These are phyloP conservation scores for Nomada ferruginata DNA, from an alignment of 2,888 invertebrate genomes.

Conservation along the genomic window DNA sequence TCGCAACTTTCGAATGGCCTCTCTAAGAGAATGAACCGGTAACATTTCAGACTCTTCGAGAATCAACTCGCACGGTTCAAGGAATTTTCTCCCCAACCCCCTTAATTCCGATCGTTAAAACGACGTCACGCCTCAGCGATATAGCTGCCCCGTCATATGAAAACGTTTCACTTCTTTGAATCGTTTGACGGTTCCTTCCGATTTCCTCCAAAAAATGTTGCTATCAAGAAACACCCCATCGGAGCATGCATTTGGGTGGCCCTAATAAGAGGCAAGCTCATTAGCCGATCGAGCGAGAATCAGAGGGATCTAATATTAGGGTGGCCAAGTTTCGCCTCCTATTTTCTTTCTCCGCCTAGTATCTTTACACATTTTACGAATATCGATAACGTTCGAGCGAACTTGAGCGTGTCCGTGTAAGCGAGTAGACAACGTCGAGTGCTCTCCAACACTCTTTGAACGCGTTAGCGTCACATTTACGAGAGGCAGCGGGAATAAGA, in stretches of 20 bases:
- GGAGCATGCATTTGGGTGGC: not conserved
- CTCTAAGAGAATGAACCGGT: too few species aligned
- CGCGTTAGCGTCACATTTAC: not conserved
- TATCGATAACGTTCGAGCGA: constrained; percentile 21
- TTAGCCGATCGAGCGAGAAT: constrained; percentile 6
- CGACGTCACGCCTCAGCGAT: constrained; percentile 39
- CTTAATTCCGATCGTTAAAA: constrained; percentile 60
- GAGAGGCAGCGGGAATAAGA: not conserved
- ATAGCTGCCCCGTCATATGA: not conserved
- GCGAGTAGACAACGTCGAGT: not conserved
- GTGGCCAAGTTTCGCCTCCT: not conserved
- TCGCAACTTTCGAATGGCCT: not conserved
- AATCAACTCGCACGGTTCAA: constrained; percentile 18
- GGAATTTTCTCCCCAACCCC: constrained; percentile 32
- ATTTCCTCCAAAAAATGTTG: not conserved
- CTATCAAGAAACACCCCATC: not conserved
- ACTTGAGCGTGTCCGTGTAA: not conserved
- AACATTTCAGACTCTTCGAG: not conserved
- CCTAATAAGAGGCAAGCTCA: not conserved
- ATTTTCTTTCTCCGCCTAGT: not conserved
- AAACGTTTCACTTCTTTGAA: too few species aligned
- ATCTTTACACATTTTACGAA: not conserved
- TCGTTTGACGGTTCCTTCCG: not conserved
- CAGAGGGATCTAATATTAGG: constrained; percentile 17
- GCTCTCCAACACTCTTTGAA: not conserved